These are phyloP conservation scores for Teleopsis dalmanni DNA, from an alignment of 1,140 invertebrate genomes.

Conservation along the genomic window DNA sequence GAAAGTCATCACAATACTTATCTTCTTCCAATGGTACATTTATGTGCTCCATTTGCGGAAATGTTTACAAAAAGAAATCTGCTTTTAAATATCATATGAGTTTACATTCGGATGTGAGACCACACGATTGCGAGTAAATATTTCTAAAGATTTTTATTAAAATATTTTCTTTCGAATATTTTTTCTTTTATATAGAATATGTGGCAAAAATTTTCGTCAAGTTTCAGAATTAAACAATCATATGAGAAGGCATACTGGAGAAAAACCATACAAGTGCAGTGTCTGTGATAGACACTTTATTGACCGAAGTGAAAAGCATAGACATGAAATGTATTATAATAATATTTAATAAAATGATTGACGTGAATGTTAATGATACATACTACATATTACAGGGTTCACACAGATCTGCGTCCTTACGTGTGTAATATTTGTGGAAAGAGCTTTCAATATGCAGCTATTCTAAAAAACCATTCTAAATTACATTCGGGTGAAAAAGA, in stretches of 20 bases:
- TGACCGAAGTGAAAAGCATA: slow-evolving; percentile 32
- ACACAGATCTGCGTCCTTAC: slow-evolving; percentile 53
- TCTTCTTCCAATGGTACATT: no score
- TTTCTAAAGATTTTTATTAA: background rate
- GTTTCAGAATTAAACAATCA: slow-evolving; percentile 33
- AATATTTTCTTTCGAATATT: slow-evolving; percentile 1
- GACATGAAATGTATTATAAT: slow-evolving; percentile 28
- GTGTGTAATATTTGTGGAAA: slow-evolving; percentile 52
- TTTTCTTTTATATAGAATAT: slow-evolving; percentile 21
- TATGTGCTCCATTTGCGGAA: slow-evolving; percentile 30
- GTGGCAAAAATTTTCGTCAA: slow-evolving; percentile 31
- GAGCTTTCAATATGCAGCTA: slow-evolving; percentile 49
- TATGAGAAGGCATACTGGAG: slow-evolving; percentile 34
- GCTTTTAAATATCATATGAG: slow-evolving; percentile 27
- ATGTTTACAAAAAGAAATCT: slow-evolving; percentile 27
- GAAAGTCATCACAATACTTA: no score
- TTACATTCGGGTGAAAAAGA: slow-evolving; percentile 34
- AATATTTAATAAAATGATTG: background rate
- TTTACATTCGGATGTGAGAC: slow-evolving; percentile 29
- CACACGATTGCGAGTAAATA: slow-evolving; percentile 39
- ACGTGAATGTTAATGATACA: background rate
- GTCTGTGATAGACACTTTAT: slow-evolving; percentile 36
- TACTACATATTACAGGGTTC: slow-evolving; percentile 33
- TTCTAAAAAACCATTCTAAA: slow-evolving; percentile 32
- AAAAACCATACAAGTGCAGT: slow-evolving; percentile 32